A percentile compares a stretch with the other conserved stretches of the same genome.
These are phyloP conservation scores for Bembecia ichneumoniformis DNA, from an alignment of 2,888 invertebrate species.

Conservation along the genomic window DNA sequence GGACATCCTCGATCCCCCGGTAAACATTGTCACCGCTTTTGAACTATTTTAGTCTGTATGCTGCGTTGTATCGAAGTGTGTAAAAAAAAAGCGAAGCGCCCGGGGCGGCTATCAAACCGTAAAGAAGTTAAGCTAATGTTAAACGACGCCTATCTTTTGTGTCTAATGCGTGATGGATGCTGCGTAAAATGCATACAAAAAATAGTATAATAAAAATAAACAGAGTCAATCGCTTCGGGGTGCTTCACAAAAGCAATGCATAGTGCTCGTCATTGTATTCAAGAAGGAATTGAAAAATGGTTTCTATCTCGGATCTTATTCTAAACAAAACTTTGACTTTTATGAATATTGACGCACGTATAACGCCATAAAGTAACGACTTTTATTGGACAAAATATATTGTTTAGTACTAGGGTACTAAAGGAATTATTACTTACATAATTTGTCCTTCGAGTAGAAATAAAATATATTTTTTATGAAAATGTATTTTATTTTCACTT, in stretches of 20 bases:
- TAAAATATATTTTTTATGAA: no score
- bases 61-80: constrained; percentile 15
- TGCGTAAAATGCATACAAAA: constrained; percentile 48
- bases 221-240: constrained; percentile 38
- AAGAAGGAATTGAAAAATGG: constrained; percentile 42
- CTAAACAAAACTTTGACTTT: constrained; percentile 44
- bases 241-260: constrained; percentile 31
- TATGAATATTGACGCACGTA: constrained; percentile 43
- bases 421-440: no score
- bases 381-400: constrained; percentile 5
- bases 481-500: no score
- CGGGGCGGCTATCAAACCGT: constrained; percentile 62
- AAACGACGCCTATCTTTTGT: constrained; percentile 70
- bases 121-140: constrained; percentile 71
- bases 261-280: constrained; percentile 38
- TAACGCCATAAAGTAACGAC: constrained; percentile 25
- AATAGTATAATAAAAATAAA: constrained; percentile 45
- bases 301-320: constrained; percentile 36
- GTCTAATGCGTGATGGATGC: constrained; percentile 61
- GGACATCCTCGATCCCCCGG: constrained; percentile 33
- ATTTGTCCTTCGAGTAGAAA: no score
- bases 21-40: constrained; percentile 29
- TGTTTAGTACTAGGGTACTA: background rate
- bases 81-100: constrained; percentile 30
- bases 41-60: constrained; percentile 41